These are phyloP conservation scores for Apostichopus californicus DNA, from an alignment of 35 echinoderm and acorn worm species.

Conservation along the genomic window DNA sequence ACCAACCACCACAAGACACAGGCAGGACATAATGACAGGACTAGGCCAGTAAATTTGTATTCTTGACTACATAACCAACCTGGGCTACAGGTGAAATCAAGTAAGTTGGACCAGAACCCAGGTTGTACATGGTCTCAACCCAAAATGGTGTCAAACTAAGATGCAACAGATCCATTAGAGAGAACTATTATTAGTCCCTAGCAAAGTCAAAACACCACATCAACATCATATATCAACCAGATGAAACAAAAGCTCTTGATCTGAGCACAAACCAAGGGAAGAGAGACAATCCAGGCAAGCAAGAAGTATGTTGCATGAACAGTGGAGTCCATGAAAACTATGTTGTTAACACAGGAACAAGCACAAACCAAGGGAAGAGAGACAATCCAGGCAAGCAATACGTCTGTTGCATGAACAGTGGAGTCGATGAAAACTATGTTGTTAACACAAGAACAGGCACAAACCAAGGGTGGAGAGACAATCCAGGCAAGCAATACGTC, in stretches of 20 bases:
- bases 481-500: no score
- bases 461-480: no score
- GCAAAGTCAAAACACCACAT: background rate
- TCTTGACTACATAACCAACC: slow-evolving; percentile 22
- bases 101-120: slow-evolving; percentile 46
- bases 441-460: no score
- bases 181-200: background rate
- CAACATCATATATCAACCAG: background rate
- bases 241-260: background rate
- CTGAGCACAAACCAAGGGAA: background rate
- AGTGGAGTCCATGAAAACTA: background rate
- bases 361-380: no score
- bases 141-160: slow-evolving; percentile 52
- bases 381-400: no score
- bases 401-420: no score
- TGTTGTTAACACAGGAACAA: no score
- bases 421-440: no score
- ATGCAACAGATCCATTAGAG: slow-evolving; percentile 32
- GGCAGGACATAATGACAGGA: background rate
- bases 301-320: background rate
- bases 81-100: slow-evolving; percentile 36
- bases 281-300: background rate
- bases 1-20: background rate
- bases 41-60: slow-evolving; percentile 49
- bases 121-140: slow-evolving; percentile 41